Evolutionary conservation across 37 sponge, comb jelly and placozoan species (phyloP), one percentile per base, ranked within the genome.

Genomic region (Beroe ovata): DNA sequence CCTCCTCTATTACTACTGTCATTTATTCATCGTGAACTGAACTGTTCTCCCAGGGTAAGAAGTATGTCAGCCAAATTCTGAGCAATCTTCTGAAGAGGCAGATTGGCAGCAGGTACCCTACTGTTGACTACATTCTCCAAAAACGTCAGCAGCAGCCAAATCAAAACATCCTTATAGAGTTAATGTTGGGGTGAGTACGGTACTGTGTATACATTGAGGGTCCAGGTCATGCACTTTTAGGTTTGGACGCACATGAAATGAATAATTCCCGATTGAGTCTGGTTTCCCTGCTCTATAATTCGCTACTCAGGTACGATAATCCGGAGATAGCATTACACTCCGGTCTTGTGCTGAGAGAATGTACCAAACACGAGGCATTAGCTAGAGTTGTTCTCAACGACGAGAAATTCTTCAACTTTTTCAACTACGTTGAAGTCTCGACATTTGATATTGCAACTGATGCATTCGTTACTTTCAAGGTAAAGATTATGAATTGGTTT

Each of bases 371-470:
- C 89, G 99, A 99, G 63, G 71, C 91, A 28, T 90, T 99, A 18
- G 93, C 95, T 22, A 91, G 91, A 32, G 84, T 95, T 39, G 90
- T 99, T 88, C 92, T 99, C 22, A 35, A 95, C 20, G 90, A 92
- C 0, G 93, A 91, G 2, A 89, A 92, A 8, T 94, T 99, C 88
- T 96, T 88, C 88, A 89, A 60, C 3, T 96, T 99, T 91, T 99
- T 95, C 71, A 28, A 29, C 0, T 99, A 91, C 61, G 96, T 99
- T 22, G 96, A 99, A 72, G 54, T 99, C 22, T 95, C 95, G 0
- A 95, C 96, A 2, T 99, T 99, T 92, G 99, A 99, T 88, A 93
- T 99, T 39, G 95, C 99, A 0, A 94, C 96, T 0, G 99, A 99
- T 92, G 96, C 96, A 11, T 99, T 99, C 77, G 77, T 96, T 6